These are phyloP conservation scores for Sebastes reedi DNA, from an alignment of 2,797 vertebrate genomes.

Conservation along the genomic window DNA sequence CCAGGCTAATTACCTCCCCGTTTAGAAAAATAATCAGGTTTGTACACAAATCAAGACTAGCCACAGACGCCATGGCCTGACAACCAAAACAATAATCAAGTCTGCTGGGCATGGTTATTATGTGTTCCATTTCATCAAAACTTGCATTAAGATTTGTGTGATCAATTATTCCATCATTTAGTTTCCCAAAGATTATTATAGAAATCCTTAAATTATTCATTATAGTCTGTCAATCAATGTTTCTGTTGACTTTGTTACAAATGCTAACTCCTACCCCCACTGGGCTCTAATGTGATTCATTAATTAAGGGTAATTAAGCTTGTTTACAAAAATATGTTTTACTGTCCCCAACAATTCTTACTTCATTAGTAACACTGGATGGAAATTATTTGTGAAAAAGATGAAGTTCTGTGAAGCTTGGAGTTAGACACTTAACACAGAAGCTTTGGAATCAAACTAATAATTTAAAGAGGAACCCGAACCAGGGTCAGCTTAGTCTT, in stretches of 20 bases:
- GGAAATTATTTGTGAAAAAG: not conserved
- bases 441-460: not conserved
- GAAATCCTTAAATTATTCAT: constrained; percentile 39
- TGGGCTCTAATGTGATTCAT: constrained; percentile 26
- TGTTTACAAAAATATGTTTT: constrained; percentile 34
- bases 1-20: constrained; percentile 61
- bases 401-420: not conserved
- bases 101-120: constrained; percentile 37
- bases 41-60: constrained; percentile 64
- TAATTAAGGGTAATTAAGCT: constrained; percentile 42
- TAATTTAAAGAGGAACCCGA: not conserved
- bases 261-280: not conserved
- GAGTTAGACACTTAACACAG: not conserved
- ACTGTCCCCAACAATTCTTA: not conserved
- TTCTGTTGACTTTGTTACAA: constrained; percentile 9
- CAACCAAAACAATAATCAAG: constrained; percentile 60
- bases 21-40: constrained; percentile 71
- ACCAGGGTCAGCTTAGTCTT: not conserved
- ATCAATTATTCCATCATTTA: constrained; percentile 47
- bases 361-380: constrained; percentile 13
- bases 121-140: constrained; percentile 51
- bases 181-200: constrained; percentile 30
- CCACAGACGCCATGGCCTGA: constrained; percentile 38
- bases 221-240: constrained; percentile 37
- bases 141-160: constrained; percentile 37